Conservation (phyloP, 1,140 invertebrate species). For the Augochlora pura region DNA sequence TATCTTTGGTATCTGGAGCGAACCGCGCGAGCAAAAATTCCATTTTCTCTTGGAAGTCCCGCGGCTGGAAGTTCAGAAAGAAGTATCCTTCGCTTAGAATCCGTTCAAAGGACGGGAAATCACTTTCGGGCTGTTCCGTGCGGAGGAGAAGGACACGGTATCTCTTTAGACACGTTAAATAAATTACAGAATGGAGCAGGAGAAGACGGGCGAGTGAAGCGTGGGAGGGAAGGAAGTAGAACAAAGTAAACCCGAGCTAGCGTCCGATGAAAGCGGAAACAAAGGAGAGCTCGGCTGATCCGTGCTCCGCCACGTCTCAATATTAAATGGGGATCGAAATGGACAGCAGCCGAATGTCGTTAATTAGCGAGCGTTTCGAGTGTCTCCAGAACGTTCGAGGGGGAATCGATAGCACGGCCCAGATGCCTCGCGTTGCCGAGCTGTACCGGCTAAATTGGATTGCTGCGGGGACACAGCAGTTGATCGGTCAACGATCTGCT, state of each 20-base stretch:
- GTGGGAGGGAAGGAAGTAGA: conserved; percentile 4
- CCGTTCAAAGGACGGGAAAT: not conserved
- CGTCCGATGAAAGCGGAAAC: not conserved
- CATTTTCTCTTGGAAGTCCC: not conserved
- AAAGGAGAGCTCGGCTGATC: conserved; percentile 4
- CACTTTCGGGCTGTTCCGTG: not conserved
- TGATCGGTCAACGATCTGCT: conserved; percentile 18
- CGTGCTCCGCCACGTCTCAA: conserved; percentile 11
- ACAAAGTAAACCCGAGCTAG: conserved; percentile 8
- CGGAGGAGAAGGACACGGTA: not conserved
- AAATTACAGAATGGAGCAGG: conserved; percentile 22
- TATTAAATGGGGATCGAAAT: conserved; percentile 33
- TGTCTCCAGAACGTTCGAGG: conserved; percentile 8
- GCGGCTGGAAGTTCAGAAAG: not conserved
- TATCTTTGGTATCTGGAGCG: not conserved
- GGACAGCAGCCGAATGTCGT: conserved; percentile 16
- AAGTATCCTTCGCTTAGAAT: not conserved
- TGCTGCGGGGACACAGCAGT: conserved; percentile 28
- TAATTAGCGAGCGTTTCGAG: conserved; percentile 48
- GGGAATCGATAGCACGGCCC: conserved; percentile 43
- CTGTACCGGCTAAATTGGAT: conserved; percentile 53
- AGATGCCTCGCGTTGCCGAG: conserved; percentile 17
- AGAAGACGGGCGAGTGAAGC: conserved; percentile 13
- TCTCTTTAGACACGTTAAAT: conserved; percentile 21
- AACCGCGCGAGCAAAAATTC: not conserved